Percentiles rank a stretch among this genome's conserved stretches.
These are phyloP conservation scores for Patagioenas fasciata DNA, from an alignment of 2,113 vertebrate genomes.

Conservation along the genomic window DNA sequence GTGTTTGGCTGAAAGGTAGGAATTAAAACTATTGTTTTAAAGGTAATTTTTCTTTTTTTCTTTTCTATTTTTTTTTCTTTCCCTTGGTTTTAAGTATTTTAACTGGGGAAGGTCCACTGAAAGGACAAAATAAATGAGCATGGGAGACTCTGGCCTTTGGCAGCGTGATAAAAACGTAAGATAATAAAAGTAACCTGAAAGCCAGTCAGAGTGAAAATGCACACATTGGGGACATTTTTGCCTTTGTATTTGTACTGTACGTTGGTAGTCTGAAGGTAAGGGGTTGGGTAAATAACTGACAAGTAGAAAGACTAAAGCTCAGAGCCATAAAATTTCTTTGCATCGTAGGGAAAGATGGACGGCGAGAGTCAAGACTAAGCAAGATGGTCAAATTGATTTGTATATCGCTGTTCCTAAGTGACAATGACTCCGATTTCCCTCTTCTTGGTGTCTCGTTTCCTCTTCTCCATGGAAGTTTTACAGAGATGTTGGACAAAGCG, in stretches of 20 bases:
- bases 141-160: background rate
- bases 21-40: background rate
- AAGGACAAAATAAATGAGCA: background rate
- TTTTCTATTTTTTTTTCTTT: background rate
- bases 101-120: background rate
- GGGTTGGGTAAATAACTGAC: background rate
- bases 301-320: background rate
- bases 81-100: background rate
- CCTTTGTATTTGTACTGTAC: background rate
- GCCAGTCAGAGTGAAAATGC: background rate
- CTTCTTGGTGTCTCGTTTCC: background rate
- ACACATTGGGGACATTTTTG: background rate
- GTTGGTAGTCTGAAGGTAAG: background rate
- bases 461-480: background rate
- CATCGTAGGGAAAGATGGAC: background rate
- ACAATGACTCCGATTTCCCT: background rate
- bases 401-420: background rate
- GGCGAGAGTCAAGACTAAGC: background rate
- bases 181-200: background rate
- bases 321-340: background rate
- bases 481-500: background rate
- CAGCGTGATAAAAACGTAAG: background rate
- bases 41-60: background rate
- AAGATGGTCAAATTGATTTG: background rate
- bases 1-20: background rate